phyloP scores from a whole-genome alignment of 2,888 invertebrate genomes.

The Chaetogeoica ovagalla region DNA sequence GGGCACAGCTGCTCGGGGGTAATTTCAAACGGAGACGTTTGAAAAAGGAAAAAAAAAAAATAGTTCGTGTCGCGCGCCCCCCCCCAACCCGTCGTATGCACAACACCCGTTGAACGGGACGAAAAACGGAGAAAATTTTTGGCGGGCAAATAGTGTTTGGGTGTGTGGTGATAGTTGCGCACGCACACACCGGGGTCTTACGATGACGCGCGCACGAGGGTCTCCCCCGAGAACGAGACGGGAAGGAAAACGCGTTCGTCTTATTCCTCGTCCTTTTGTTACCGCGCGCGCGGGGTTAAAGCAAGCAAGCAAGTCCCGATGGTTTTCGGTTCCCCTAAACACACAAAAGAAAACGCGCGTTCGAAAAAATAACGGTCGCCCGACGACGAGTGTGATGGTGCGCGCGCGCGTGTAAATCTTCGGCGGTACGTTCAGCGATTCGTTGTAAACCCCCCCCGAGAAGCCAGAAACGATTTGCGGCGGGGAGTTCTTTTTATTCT shows the following conservation, averaged over 20 bases:
- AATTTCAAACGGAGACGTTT: too few species aligned
- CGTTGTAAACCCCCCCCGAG: not conserved
- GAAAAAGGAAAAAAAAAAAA: not conserved
- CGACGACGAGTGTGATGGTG: conserved; percentile 20
- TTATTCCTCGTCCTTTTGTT: conserved; percentile 52
- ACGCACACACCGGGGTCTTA: conserved; percentile 24
- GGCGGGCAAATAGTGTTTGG: not conserved
- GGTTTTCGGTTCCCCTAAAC: conserved; percentile 11
- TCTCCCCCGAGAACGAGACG: conserved; percentile 6
- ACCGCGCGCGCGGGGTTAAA: too few species aligned
- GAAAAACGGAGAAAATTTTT: conserved; percentile 42
- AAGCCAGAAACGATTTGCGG: not conserved
- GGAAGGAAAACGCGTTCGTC: conserved; percentile 45
- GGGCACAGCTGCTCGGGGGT: too few species aligned
- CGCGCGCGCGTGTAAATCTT: too few species aligned
- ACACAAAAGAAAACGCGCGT: conserved; percentile 43
- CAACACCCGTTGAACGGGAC: not conserved
- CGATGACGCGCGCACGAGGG: conserved; percentile 16
- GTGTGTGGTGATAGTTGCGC: not conserved
- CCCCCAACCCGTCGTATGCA: not conserved
- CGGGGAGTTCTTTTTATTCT: not conserved
- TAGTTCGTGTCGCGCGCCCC: too few species aligned
- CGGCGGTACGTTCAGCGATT: not conserved
- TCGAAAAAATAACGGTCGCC: conserved; percentile 52
- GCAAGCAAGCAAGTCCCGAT: too few species aligned